Base-by-base conservation (phyloP, 2,888 invertebrate species). In the Eumerus sabulonum region DNA sequence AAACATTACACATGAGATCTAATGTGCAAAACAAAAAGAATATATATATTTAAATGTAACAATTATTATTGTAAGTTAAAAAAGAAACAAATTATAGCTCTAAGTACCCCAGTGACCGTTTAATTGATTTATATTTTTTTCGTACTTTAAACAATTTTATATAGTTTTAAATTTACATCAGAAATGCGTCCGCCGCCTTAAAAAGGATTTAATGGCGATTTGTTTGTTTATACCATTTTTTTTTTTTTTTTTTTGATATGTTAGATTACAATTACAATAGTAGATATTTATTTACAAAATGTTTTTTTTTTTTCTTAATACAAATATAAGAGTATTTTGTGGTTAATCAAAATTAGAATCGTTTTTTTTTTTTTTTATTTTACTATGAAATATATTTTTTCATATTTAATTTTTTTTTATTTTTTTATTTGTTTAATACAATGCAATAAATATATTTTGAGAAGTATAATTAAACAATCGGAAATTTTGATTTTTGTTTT, bases 151-250 rank as follows among this genome's bases (percentile, higher is more conserved):
- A 62, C 12, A 45, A 9, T 48, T 38, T 47, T 48, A 59, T 47
- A 53, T 67, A 70, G 47, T 57, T 59, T 45, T 44, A 56, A 47
- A 59, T 53, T 38, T 63, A 79, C 74, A 79, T 79, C 79, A 79
- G 68, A 79, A 68, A 70, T 79, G 74, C 79, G 79, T 79, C 79
- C 79, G 64, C 60, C 68, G 79, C 79, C 79, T 79, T 79, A 79
- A 79, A 79, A 79, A 79, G 79, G 79, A 74, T 64, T 74, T 64
- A 70, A 70, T 74, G 74, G 64, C 79, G 79, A 70, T 64, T 47
- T 73, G 64, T 73, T 68, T 72, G 17, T 53, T 64, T 67, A 19
- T 66, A 62, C 50, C 56, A 50, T 59, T 27, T 57, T 60, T 36
- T 47, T 53, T 63, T n/a, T n/a, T n/a, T n/a, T n/a, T n/a, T n/a